Evolutionary conservation across 2,113 vertebrate genomes (phyloP).

Genomic region (Geococcyx californianus): DNA sequence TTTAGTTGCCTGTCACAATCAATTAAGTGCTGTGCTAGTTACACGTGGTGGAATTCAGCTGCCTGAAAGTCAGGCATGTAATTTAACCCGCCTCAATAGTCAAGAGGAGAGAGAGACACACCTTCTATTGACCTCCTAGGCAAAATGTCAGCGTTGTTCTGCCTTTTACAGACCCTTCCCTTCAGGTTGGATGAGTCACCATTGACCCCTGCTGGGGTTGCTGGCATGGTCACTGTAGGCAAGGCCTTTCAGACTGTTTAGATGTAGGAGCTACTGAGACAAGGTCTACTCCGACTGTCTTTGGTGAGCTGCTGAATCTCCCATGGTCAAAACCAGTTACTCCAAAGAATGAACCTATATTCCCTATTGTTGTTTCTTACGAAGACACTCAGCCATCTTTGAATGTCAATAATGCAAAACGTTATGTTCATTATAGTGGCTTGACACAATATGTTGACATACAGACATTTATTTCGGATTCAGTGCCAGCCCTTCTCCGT

Average conservation of each 20-base stretch:
- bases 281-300: not conserved
- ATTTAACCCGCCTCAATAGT: not conserved
- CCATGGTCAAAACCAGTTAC: not conserved
- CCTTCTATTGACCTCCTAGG: not conserved
- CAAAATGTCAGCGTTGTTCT: not conserved
- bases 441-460: not conserved
- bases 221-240: fast-evolving
- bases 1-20: not conserved
- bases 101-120: not conserved
- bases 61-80: not conserved
- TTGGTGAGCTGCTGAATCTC: not conserved
- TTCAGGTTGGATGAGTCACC: not conserved
- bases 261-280: not conserved
- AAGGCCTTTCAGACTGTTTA: not conserved
- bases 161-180: not conserved
- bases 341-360: not conserved
- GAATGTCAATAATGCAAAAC: not conserved
- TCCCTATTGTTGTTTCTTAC: not conserved
- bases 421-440: not conserved
- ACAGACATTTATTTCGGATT: not conserved
- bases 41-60: not conserved
- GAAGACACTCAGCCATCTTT: not conserved
- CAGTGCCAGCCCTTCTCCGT: not conserved
- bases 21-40: not conserved
- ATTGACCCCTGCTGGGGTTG: fast-evolving